phyloP scores from a whole-genome alignment of 2,113 vertebrate genomes.

The Rhinolophus sinicus region DNA sequence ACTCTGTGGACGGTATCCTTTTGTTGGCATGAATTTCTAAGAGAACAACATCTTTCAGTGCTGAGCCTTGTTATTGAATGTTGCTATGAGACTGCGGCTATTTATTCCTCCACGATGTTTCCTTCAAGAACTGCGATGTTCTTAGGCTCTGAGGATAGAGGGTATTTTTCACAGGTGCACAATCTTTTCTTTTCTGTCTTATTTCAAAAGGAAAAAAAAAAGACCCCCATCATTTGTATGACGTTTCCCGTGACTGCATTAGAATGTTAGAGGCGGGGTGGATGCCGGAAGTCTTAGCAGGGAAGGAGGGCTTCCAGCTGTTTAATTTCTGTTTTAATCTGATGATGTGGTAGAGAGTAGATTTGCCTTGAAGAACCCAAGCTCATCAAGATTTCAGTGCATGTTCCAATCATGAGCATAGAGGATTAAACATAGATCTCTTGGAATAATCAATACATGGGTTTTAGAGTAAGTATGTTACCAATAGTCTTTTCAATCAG shows the following conservation, averaged over 20 bases:
- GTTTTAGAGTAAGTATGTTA: background rate
- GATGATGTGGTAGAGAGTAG: background rate
- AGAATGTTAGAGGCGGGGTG: background rate
- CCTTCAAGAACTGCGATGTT: background rate
- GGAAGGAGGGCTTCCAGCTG: background rate
- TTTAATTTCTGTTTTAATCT: background rate
- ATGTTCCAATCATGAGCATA: background rate
- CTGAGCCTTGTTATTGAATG: background rate
- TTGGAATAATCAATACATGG: background rate
- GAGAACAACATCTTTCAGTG: background rate
- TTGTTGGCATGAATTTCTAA: background rate
- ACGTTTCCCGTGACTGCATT: background rate
- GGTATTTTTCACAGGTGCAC: background rate
- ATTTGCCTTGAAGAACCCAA: background rate
- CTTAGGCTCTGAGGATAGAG: background rate
- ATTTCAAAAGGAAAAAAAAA: background rate
- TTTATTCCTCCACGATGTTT: background rate
- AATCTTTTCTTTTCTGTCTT: background rate
- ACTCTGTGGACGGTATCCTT: background rate
- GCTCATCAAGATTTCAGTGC: background rate
- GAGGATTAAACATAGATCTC: background rate
- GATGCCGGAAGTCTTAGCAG: background rate
- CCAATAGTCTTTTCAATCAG: background rate
- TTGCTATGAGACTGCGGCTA: conserved; percentile 56
- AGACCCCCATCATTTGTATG: too few relatives aligned